Evolutionary conservation across 2,888 invertebrate genomes (phyloP), one percentile per base, ranked within the genome.

Genomic region (Beris morrisii): DNA sequence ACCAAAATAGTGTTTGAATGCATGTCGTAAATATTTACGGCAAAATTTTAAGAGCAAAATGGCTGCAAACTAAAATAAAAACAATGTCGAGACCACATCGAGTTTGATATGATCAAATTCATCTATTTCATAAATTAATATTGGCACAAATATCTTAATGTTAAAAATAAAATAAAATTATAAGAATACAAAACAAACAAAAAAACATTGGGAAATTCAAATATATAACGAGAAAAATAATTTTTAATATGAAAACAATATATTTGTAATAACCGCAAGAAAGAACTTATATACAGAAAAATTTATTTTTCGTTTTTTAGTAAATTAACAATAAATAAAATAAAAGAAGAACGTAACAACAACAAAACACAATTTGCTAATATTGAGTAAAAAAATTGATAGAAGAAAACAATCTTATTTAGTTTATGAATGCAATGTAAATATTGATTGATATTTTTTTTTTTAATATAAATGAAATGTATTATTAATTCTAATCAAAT

Each of bases 391-490:
- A 64, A 45, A 44, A 43, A 44, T 43, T 53, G 15, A 53, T 30
- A 28, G 13, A 9, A 43, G 4, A 50, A 52, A n/a, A 63, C 38
- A 15, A 44, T 43, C 52, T 12, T 28, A 63, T 53, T 7, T 52
- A 38, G 50, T 61, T 48, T 32, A 61, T 43, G 61, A 61, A 61
- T 61, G n/a, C 31, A 43, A 61, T 61, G 50, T 38, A 38, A 61
- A 61, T 61, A 61, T 61, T 22, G 22, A 22, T 22, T 22, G 22
- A 22, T 2, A 22, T 22, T 22, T 22, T 22, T 22, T 61, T 61
- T 61, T 61, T 61, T 61, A 52, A 56, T 9, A 12, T 45, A 58
- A 61, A 50, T 61, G 32, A 61, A 38, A 61, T 61, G 31, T 59
- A 61, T 52, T 61, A 61, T 43, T 13, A 11, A 61, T 28, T 50